phyloP scores from a whole-genome alignment of 2,113 vertebrate species.

The Penelope pileata region DNA sequence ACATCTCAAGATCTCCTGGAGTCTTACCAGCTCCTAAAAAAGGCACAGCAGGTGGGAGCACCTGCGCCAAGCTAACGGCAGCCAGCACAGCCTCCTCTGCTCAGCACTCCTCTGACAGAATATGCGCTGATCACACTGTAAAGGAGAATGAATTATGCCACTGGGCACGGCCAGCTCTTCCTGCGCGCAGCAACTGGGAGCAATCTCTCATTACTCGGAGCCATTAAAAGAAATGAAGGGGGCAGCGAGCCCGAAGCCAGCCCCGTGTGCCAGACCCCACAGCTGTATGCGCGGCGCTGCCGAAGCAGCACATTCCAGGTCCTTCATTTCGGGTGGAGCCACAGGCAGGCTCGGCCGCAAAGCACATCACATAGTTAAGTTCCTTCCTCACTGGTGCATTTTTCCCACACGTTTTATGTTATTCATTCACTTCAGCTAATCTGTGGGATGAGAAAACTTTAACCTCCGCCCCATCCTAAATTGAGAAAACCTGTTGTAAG shows the following conservation, averaged over 20 bases:
- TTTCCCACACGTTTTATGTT: constrained; percentile 18
- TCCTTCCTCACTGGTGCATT: background rate
- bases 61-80: constrained; percentile 7
- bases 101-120: background rate
- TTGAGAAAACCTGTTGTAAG: constrained; percentile 26
- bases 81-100: constrained; percentile 9
- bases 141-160: background rate
- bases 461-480: background rate
- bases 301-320: constrained; percentile 33
- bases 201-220: constrained; percentile 28
- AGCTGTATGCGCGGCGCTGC: background rate
- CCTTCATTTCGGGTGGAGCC: constrained; percentile 2
- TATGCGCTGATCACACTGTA: background rate
- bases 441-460: constrained; percentile 16
- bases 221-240: constrained; percentile 2
- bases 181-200: constrained; percentile 25
- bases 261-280: background rate
- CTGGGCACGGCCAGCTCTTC: background rate
- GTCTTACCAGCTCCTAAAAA: background rate
- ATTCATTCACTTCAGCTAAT: constrained; percentile 33
- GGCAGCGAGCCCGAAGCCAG: background rate
- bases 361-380: constrained; percentile 8
- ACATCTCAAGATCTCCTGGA: background rate
- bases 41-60: constrained; percentile 38
- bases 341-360: background rate